phyloP scores from a whole-genome alignment of 2,888 invertebrate genomes.

The Oscheius onirici region DNA sequence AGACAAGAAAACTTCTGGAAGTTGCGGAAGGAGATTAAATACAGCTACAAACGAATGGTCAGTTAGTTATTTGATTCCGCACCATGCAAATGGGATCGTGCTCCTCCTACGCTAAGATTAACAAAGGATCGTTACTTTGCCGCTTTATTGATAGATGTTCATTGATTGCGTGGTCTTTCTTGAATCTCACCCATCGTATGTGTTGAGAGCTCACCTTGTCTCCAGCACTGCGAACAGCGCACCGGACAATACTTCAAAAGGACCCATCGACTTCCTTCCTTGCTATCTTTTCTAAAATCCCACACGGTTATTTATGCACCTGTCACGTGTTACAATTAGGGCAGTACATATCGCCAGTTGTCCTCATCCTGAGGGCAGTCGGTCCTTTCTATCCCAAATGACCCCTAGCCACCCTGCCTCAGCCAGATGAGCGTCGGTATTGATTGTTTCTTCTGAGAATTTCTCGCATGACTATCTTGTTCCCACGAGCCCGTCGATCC shows the following conservation, averaged over 20 bases:
- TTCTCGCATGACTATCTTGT: no score
- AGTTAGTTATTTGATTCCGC: background rate
- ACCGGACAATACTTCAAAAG: background rate
- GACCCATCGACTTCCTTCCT: background rate
- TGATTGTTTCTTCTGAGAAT: background rate
- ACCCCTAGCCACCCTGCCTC: background rate
- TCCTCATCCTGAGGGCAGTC: background rate
- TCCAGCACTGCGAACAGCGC: no score
- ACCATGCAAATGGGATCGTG: background rate
- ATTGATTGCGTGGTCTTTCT: no score
- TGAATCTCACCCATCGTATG: no score
- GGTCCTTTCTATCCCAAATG: background rate
- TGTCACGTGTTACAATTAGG: background rate
- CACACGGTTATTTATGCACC: background rate
- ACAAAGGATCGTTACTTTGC: no score
- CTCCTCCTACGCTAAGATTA: background rate
- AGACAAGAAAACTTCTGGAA: background rate
- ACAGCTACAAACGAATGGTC: conserved; percentile 10
- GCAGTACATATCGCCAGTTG: background rate
- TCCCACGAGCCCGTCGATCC: no score
- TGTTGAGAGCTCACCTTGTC: no score
- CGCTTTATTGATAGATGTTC: no score
- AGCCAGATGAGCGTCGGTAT: background rate
- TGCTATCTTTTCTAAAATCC: background rate
- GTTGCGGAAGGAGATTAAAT: background rate